Evolutionary conservation across 2,113 vertebrate species (phyloP).

Genomic region (Actenoides lindsayi): DNA sequence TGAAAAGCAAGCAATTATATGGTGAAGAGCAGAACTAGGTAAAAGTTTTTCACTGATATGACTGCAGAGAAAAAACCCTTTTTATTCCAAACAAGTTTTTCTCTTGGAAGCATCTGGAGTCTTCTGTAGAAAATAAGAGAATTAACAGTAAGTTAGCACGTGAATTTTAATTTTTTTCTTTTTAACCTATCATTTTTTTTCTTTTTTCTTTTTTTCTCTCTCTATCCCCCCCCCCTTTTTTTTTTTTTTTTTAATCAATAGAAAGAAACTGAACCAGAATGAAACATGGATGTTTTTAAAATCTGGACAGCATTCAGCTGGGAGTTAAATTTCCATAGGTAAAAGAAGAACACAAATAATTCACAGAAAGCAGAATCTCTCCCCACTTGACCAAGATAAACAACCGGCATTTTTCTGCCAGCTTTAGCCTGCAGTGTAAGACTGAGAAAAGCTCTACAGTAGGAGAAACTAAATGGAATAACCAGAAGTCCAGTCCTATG

Average conservation of each 20-base stretch:
- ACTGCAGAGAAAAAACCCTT: background rate
- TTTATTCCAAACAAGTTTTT: constrained; percentile 32
- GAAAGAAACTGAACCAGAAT: background rate
- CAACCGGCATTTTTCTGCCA: background rate
- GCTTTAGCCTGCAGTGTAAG: background rate
- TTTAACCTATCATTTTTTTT: background rate
- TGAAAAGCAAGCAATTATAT: constrained; percentile 62
- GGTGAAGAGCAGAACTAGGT: constrained; percentile 49
- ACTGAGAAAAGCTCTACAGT: background rate
- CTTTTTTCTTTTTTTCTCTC: background rate
- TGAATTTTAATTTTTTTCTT: background rate
- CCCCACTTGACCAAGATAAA: background rate
- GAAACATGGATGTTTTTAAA: background rate
- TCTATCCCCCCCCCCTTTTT: background rate
- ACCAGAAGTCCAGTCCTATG: background rate
- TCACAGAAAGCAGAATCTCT: background rate
- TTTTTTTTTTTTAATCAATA: background rate
- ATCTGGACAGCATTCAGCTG: background rate
- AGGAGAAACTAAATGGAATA: background rate
- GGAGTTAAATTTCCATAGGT: background rate
- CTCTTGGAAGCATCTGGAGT: background rate
- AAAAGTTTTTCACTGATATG: constrained; percentile 48
- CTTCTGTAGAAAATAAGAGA: background rate
- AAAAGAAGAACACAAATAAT: background rate
- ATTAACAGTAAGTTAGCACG: background rate